Percentiles rank a stretch among this genome's conserved stretches.
phyloP scores from a whole-genome alignment of 2,888 invertebrate genomes.

The Acronicta psi region DNA sequence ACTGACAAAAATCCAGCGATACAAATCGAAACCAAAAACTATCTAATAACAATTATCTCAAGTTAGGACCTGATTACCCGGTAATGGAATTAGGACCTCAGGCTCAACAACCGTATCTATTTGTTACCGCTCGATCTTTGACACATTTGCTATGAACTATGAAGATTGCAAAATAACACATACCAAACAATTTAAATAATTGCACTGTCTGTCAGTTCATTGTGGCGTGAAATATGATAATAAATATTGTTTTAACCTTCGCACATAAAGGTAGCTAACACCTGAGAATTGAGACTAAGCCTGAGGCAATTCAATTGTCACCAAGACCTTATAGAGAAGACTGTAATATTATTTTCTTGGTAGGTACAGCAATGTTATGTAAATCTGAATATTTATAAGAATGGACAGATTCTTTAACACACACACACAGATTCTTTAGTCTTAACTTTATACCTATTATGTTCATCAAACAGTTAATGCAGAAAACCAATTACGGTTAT shows the following conservation, averaged over 20 bases:
- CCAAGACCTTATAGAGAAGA: conserved; percentile 23
- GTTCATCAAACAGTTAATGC: conserved; percentile 4
- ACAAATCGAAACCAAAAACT: no score
- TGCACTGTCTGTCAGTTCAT: conserved; percentile 38
- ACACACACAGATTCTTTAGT: not conserved
- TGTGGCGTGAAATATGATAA: conserved; percentile 45
- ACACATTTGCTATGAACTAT: not conserved
- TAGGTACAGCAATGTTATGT: conserved; percentile 5
- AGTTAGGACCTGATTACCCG: no score
- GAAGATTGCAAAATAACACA: conserved; percentile 20
- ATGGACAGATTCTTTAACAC: not conserved
- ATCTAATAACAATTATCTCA: no score
- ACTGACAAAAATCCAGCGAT: no score
- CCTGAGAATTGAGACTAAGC: conserved; percentile 35
- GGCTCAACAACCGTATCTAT: no score
- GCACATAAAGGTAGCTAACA: conserved; percentile 31
- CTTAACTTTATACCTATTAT: not conserved
- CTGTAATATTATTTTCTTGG: conserved; percentile 18
- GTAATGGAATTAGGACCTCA: no score
- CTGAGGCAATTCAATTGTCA: conserved; percentile 37
- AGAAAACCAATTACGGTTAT: not conserved
- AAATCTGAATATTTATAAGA: conserved; percentile 3
- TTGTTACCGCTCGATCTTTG: no score
- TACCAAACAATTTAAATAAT: conserved; percentile 41
- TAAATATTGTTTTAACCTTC: conserved; percentile 49